These are phyloP conservation scores for Morinoia aosen DNA, from an alignment of 2,888 invertebrate genomes.

Conservation along the genomic window DNA sequence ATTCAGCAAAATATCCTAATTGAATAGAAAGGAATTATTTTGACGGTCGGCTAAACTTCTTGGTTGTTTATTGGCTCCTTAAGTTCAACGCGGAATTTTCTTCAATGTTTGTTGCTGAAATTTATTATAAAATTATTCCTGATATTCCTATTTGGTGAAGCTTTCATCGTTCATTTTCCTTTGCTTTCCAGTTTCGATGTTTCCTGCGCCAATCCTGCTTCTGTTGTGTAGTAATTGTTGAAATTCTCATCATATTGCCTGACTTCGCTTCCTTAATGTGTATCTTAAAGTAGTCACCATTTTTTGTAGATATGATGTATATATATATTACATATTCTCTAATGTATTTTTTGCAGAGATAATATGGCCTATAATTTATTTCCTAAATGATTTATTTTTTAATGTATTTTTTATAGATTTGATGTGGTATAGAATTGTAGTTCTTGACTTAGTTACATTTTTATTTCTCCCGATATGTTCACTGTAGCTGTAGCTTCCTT, in stretches of 20 bases:
- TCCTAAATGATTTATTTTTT: too few relatives aligned
- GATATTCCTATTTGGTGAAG: background rate
- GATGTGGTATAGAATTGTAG: background rate
- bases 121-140: background rate
- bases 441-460: background rate
- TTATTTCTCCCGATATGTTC: background rate
- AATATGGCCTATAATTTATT: too few relatives aligned
- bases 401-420: too few relatives aligned
- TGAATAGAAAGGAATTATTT: background rate
- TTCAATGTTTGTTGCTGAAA: background rate
- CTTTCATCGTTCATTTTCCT: background rate
- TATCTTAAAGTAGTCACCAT: too few relatives aligned
- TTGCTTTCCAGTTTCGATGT: background rate
- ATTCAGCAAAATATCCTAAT: background rate
- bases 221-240: too few relatives aligned
- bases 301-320: too few relatives aligned
- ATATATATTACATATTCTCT: too few relatives aligned
- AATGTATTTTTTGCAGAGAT: too few relatives aligned
- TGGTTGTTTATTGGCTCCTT: background rate
- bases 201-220: background rate
- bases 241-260: too few relatives aligned
- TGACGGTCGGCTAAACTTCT: background rate
- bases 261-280: too few relatives aligned
- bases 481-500: background rate
- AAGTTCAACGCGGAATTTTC: background rate